Conservation (phyloP, 2,888 invertebrate species). For the Hemaris fuciformis region DNA sequence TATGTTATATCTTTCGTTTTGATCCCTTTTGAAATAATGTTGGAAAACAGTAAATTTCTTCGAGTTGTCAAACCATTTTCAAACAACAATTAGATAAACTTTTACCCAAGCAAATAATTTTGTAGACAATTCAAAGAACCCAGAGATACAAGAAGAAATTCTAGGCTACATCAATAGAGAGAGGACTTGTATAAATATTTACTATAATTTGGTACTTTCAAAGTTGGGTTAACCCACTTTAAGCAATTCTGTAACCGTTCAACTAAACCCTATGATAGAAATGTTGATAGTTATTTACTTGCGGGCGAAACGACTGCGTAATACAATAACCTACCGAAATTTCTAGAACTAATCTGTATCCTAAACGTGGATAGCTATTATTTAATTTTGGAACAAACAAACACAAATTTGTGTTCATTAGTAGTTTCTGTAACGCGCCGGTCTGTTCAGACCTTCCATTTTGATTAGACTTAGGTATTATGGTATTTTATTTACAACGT, state of each 20-base stretch:
- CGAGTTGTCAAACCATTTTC: no score
- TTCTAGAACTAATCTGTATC: not conserved
- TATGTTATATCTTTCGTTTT: not conserved
- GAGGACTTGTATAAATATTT: not conserved
- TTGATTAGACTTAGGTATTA: not conserved
- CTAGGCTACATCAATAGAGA: not conserved
- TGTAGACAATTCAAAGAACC: not conserved
- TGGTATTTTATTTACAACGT: not conserved
- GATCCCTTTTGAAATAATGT: not conserved
- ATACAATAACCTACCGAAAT: not conserved
- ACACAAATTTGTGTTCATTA: slow-evolving; percentile 11
- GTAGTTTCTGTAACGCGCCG: not conserved
- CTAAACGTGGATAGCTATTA: not conserved
- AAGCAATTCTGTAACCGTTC: not conserved
- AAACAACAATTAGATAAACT: no score
- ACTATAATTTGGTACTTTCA: not conserved
- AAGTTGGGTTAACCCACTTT: not conserved
- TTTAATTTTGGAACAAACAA: slow-evolving; percentile 10
- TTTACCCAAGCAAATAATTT: no score
- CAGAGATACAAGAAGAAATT: not conserved
- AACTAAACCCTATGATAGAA: not conserved
- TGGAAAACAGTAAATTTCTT: no score
- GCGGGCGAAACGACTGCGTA: not conserved
- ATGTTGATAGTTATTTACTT: not conserved
- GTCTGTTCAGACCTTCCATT: not conserved